Evolutionary conservation across 2,113 vertebrate species (phyloP).

Genomic region (Ctenodactylus gundi): DNA sequence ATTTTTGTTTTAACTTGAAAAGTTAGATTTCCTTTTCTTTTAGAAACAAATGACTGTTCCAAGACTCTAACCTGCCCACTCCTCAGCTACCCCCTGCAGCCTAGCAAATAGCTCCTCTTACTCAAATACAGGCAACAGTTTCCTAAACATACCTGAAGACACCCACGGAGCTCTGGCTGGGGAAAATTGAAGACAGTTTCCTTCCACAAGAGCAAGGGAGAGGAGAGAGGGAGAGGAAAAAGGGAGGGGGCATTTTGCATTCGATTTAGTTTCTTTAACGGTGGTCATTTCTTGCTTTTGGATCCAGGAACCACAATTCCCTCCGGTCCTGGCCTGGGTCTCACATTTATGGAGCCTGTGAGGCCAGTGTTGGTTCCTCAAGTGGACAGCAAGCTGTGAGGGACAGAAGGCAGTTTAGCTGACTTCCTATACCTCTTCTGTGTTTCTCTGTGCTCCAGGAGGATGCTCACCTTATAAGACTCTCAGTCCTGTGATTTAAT

Average conservation of each 20-base stretch:
- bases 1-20: no score
- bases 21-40: no score
- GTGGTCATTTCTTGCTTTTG: neutral
- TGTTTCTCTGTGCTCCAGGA: accelerated
- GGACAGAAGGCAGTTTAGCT: accelerated
- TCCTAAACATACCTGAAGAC: no score
- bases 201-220: neutral
- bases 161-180: no score
- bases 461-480: neutral
- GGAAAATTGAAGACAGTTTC: no score
- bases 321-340: accelerated
- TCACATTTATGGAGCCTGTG: accelerated
- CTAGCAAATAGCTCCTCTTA: no score
- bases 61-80: no score
- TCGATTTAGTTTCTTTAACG: neutral
- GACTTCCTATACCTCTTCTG: neutral
- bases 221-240: neutral
- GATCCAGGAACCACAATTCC: neutral
- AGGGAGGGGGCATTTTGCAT: accelerated
- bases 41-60: no score
- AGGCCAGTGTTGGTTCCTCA: accelerated
- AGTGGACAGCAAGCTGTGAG: no score
- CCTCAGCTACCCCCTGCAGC: no score
- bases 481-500: neutral
- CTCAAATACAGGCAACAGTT: no score